phyloP scores from a whole-genome alignment of 2,888 invertebrate species.

The Thecophora atra region DNA sequence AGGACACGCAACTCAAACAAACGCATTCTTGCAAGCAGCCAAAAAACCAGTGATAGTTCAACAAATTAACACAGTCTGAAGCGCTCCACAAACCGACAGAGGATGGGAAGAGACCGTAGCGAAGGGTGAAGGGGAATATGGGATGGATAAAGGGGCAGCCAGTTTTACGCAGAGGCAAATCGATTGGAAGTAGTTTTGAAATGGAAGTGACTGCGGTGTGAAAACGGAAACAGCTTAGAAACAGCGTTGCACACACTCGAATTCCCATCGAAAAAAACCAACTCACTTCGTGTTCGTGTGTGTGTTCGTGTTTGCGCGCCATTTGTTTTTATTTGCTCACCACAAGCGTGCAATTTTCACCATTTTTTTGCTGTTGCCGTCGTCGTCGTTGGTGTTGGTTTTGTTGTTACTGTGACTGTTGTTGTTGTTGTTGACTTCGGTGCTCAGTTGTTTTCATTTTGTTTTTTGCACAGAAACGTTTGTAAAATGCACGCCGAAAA shows the following conservation, averaged over 20 bases:
- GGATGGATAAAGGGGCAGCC: not conserved
- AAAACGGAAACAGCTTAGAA: not conserved
- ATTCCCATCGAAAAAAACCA: not conserved
- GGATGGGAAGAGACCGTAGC: not conserved
- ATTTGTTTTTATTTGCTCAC: constrained; percentile 1
- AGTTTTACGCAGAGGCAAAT: not conserved
- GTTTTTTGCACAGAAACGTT: not conserved
- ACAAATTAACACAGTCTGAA: not conserved
- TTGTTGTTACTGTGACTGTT: not conserved
- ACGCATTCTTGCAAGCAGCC: not conserved
- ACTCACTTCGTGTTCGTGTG: not conserved
- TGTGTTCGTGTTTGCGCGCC: not conserved
- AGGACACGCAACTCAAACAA: not conserved
- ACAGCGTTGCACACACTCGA: not conserved
- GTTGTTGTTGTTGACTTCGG: not conserved
- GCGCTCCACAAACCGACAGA: not conserved
- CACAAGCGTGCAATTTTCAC: constrained; percentile 5
- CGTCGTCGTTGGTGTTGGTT: not conserved
- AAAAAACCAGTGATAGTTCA: not conserved
- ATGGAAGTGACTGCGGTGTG: not conserved
- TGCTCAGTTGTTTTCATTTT: not conserved
- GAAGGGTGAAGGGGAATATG: not conserved
- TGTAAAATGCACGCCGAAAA: not conserved
- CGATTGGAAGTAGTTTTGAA: not conserved
- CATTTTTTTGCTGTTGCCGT: not conserved